A percentile compares a stretch with the other conserved stretches of the same genome.
Conservation (phyloP, 1,140 invertebrate species). For the Nephotettix cincticeps region DNA sequence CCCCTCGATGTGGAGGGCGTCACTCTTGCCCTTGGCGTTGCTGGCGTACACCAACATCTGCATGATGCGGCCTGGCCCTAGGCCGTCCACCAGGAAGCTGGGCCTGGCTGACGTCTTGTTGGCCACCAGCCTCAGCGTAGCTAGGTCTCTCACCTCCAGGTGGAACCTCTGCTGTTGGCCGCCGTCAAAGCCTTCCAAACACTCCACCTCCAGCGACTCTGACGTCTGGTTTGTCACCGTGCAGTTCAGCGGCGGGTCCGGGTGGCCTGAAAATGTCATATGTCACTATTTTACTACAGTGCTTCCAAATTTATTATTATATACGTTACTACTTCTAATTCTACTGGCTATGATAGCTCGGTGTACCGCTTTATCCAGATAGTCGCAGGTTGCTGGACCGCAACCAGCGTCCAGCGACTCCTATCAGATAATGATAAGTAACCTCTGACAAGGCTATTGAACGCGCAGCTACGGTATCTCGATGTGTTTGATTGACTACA, state of each 20-base stretch:
- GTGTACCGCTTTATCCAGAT: too few relatives aligned
- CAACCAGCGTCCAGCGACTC: too few relatives aligned
- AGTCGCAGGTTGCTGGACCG: too few relatives aligned
- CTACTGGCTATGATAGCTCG: too few relatives aligned
- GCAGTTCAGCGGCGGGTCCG: conserved; percentile 78
- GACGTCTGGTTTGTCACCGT: conserved; percentile 75
- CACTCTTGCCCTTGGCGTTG: conserved; percentile 82
- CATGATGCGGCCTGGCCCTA: conserved; percentile 67
- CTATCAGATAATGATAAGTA: too few relatives aligned
- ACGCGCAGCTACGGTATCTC: too few relatives aligned
- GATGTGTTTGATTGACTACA: too few relatives aligned
- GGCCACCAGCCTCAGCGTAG: conserved; percentile 59
- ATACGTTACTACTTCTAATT: too few relatives aligned
- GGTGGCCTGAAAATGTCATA: conserved; percentile 61
- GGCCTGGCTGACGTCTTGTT: conserved; percentile 69
- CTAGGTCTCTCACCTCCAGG: conserved; percentile 70
- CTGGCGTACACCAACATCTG: conserved; percentile 73
- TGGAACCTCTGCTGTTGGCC: conserved; percentile 69
- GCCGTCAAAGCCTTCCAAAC: conserved; percentile 77
- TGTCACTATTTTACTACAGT: too few relatives aligned
- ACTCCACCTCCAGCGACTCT: conserved; percentile 75
- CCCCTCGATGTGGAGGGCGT: conserved; percentile 59
- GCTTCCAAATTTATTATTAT: too few relatives aligned
- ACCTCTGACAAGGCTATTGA: too few relatives aligned
- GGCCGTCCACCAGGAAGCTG: conserved; percentile 63